Evolutionary conservation across 2,888 invertebrate genomes (phyloP).

Genomic region (Mythimna albipuncta): DNA sequence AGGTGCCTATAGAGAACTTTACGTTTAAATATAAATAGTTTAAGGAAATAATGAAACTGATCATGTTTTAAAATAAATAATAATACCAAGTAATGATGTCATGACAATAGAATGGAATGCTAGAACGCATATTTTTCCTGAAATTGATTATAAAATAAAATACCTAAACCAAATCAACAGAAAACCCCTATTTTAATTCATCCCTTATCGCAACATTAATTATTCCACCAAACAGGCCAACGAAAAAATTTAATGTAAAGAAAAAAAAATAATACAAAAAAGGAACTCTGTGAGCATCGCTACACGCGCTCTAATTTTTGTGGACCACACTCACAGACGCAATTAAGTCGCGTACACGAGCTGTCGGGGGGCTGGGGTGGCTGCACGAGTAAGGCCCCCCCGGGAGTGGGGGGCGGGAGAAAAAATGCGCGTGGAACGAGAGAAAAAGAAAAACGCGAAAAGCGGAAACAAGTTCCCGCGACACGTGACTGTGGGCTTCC

Average conservation of each 20-base stretch:
- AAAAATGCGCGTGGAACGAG: conserved; percentile 85
- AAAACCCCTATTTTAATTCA: conserved; percentile 9
- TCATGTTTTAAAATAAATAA: conserved; percentile 15
- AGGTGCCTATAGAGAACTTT: conserved; percentile 6
- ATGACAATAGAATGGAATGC: conserved; percentile 17
- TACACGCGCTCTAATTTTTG: conserved; percentile 88
- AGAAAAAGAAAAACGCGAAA: conserved; percentile 88
- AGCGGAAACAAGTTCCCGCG: conserved; percentile 88
- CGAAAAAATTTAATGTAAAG: conserved; percentile 7
- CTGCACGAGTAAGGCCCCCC: conserved; percentile 70
- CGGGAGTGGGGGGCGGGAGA: conserved; percentile 69
- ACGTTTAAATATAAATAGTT: not conserved
- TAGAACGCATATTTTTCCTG: conserved; percentile 19
- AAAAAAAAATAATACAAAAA: conserved; percentile 32
- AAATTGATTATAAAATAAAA: not conserved
- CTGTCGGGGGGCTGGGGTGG: conserved; percentile 74
- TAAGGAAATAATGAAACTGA: conserved; percentile 27
- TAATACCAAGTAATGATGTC: conserved; percentile 20
- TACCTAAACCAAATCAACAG: conserved; percentile 4
- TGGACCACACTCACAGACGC: conserved; percentile 91
- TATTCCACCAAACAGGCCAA: conserved; percentile 8
- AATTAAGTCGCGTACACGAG: conserved; percentile 90
- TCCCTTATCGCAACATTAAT: conserved; percentile 15
- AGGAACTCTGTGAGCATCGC: conserved; percentile 72
- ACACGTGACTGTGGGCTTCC: conserved; percentile 90